phyloP scores from a whole-genome alignment of 2,113 vertebrate species.

The Sander vitreus region DNA sequence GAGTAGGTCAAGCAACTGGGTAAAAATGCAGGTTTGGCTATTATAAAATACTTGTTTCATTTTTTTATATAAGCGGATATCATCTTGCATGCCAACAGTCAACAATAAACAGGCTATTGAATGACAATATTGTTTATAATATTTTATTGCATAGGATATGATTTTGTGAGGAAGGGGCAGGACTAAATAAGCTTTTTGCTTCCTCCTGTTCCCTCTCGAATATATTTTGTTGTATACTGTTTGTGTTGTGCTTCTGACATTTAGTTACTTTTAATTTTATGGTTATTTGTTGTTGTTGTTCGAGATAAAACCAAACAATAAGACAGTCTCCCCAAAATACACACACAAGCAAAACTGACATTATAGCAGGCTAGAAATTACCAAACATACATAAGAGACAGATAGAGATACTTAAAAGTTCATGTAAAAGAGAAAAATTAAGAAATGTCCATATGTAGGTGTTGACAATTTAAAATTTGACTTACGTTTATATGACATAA shows the following conservation, averaged over 20 bases:
- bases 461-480: too few species aligned
- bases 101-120: neutral
- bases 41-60: neutral
- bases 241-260: neutral
- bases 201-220: neutral
- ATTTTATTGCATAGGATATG: conserved; percentile 1
- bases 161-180: neutral
- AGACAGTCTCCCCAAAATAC: neutral
- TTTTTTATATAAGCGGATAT: neutral
- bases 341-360: neutral
- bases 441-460: too few species aligned
- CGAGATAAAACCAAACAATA: neutral
- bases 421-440: too few species aligned
- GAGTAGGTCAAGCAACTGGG: neutral
- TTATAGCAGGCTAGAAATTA: neutral
- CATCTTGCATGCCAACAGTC: neutral
- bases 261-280: neutral
- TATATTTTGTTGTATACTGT: neutral
- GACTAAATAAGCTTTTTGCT: neutral
- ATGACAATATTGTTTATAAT: neutral
- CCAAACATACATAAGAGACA: too few species aligned
- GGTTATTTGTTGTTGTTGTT: neutral
- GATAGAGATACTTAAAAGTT: too few species aligned
- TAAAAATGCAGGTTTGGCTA: neutral
- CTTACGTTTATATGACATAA: too few species aligned